Base-by-base conservation (phyloP, 2,888 invertebrate species). In the Agriopis marginaria region DNA sequence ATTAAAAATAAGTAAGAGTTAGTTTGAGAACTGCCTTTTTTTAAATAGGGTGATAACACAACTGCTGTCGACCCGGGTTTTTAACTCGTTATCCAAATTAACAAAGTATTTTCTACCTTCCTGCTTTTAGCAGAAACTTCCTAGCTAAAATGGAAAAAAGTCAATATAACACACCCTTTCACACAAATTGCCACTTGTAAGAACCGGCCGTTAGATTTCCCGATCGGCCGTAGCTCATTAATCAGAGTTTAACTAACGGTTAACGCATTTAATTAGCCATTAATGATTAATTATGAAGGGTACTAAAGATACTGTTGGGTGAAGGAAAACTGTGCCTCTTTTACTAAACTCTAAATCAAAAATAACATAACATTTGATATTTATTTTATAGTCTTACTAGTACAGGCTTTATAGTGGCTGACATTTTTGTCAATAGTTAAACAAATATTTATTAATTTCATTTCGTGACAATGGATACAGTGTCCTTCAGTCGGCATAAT, bases 171-270 rank as follows among this genome's bases (percentile, higher is more conserved):
- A 49, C 67, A 54, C 63, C 63, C 61, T 66, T 72, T 71, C 66
- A 62, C 70, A 61, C 67, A 66, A 66, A 71, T 66, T 58, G 47
- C 50, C 54, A 66, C 61, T 63, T n/a, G 17, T 23, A 3, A 63
- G 11, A 66, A 66, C 50, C 23, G 42, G 47, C 56, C 49, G 53
- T 72, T 66, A 68, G 67, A 63, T 75, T 68, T 71, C 69, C 59
- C 54, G 63, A 63, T 63, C 60, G 12, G 47, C 64, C 10, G 47
- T 66, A 11, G 17, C 54, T 53, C 32, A 42, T 56, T 65, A 62
- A 62, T 45, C 53, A 61, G 64, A 44, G 47, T 39, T 45, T 64
- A 64, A 51, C 50, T 32, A 45, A 42, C 49, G 54, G 49, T 59
- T 54, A 68, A 54, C 54, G 8, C 23, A 10, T 32, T 32, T 63